Base-by-base conservation (phyloP, 2,888 invertebrate species). In the Baronia brevicornis region DNA sequence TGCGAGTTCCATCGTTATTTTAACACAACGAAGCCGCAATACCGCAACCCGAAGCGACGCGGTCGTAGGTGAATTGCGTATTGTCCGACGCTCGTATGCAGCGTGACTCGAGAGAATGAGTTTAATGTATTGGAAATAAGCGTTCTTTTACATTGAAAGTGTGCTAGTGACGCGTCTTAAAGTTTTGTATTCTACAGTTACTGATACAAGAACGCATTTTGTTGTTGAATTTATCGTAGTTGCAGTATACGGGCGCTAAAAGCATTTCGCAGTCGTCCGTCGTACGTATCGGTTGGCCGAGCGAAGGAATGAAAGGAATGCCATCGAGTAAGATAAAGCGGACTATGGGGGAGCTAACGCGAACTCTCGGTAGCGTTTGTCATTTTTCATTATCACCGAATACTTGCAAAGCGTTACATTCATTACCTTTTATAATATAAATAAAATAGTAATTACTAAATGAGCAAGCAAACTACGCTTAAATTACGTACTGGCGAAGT, bases 1-100 rank as follows among this genome's bases (percentile, higher is more conserved):
- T 69, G 60, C 58, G 58, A 68, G 68, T 64, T 70, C 61, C 68
- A 68, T 75, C 73, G 74, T 78, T 78, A 80, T 72, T 74, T 71
- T 65, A 79, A 75, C 78, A 84, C 82, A 82, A 80, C 80, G 77
- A 71, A 77, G 78, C 80, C 79, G 82, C 82, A 78, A 79, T 71
- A 80, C 82, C 82, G 80, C 82, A 82, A 84, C 78, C 61, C 75
- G 74, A 75, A 72, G 74, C 78, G 74, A 75, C 72, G 74, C 78
- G 75, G 66, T 70, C 75, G 82, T 78, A 82, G 80, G 80, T 80
- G 82, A 82, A 84, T 84, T 82, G 80, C 80, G 80, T 80, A 82
- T 84, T 84, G 82, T 84, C 82, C 66, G 70, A 60, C 60, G 67
- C 78, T 72, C 79, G 80, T 70, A 72, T 77, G 55, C 71, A 60